Evolutionary conservation across 2,797 vertebrate species (phyloP), one percentile per base, ranked within the genome.

Genomic region (Manis pentadactyla): DNA sequence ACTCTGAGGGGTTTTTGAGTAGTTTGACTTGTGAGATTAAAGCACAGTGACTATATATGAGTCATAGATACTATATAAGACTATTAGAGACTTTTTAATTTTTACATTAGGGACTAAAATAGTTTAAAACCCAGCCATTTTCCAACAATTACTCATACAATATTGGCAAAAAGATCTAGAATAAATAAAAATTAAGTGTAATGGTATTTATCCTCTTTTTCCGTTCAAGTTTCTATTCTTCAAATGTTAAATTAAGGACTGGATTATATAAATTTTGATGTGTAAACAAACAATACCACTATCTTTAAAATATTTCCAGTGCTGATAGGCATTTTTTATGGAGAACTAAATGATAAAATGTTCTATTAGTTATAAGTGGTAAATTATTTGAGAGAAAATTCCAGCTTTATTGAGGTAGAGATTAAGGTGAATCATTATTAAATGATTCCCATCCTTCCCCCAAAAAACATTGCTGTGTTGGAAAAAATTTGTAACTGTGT

Each of bases 381-480:
- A 23, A 69, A 64, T 77, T 87, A 66, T 71, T 95, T 88, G 77
- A 25, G 68, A 89, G 55, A 73, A 91, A 96, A 71, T 64, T 73
- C 5, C 37, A 69, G 34, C 6, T 93, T 68, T 92, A 51, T 75
- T 19, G 34, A 74, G 27, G 34, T 74, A 88, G 77, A 96, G 66
- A 68, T 77, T 69, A 63, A 81, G 63, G 27, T 75, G 64, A 88
- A 82, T 83, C 46, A 93, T 87, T 87, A n/a, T 64, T 95, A 37
- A 97, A 51, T 81, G 31, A 34, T 94, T 90, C 13, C 37, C 1
- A 39, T 86, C 31, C 18, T 11, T 84, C n/a, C 15, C 9, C 46
- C 2, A 29, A 55, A 25, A 85, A 91, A 75, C 66, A 2, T 11
- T 29, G 1, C 15, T 84, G 6, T 82, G 23, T 59, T 55, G n/a